A percentile compares a stretch with the other conserved stretches of the same genome.
Evolutionary conservation across 2,113 vertebrate genomes (phyloP).

Genomic region (Lepisosteus oculatus): DNA sequence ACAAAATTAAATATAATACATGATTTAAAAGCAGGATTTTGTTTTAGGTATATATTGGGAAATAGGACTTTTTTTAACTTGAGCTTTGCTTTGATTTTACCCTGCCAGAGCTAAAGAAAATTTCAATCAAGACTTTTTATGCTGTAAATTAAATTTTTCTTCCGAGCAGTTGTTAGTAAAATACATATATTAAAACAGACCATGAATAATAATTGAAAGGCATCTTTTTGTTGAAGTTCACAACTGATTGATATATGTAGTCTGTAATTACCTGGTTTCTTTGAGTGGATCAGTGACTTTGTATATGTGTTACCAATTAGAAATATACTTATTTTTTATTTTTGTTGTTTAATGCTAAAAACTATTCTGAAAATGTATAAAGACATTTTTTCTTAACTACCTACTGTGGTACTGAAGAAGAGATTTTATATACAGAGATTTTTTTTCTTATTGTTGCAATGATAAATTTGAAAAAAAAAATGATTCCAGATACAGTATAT

Average conservation of each 20-base stretch:
- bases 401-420: slow-evolving; percentile 37
- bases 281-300: slow-evolving; percentile 47
- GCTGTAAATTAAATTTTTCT: slow-evolving; percentile 7
- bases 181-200: background rate
- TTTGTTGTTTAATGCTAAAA: slow-evolving; percentile 40
- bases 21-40: no score
- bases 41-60: no score
- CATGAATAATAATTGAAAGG: background rate
- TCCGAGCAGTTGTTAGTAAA: background rate
- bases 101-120: background rate
- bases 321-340: slow-evolving; percentile 18
- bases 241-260: slow-evolving; percentile 8
- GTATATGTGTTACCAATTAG: slow-evolving; percentile 43
- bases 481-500: slow-evolving; percentile 12
- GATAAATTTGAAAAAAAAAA: background rate
- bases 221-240: no score
- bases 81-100: background rate
- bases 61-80: background rate
- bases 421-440: no score
- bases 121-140: background rate
- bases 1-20: no score
- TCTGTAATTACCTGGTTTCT: slow-evolving; percentile 38
- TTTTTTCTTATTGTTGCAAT: no score
- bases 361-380: slow-evolving; percentile 39
- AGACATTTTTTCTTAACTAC: slow-evolving; percentile 48